A percentile compares a stretch with the other conserved stretches of the same genome.
Evolutionary conservation across 2,888 invertebrate genomes (phyloP).

Genomic region (Metacarcinus magister): DNA sequence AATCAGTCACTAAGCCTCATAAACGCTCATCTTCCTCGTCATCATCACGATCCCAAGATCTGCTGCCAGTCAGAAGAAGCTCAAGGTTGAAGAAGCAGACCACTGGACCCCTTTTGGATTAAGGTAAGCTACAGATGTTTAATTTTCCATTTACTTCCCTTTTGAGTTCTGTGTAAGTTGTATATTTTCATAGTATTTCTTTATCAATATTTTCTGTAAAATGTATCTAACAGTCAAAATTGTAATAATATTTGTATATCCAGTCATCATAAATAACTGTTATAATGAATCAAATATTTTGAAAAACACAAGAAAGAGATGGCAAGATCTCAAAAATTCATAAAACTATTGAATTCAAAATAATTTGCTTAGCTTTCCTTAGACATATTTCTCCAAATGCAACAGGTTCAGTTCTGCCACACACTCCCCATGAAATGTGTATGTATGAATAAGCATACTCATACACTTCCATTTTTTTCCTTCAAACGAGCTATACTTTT

Average conservation of each 20-base stretch:
- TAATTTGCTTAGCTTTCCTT: background rate
- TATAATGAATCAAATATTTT: too few species aligned
- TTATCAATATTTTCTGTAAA: background rate
- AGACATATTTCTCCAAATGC: too few species aligned
- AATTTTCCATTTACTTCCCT: background rate
- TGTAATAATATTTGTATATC: background rate
- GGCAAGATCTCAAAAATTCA: too few species aligned
- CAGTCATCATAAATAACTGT: background rate
- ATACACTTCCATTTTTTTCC: background rate
- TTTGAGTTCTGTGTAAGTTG: background rate
- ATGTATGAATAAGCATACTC: background rate
- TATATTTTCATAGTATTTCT: background rate
- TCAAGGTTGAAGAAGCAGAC: background rate
- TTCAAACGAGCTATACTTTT: too few species aligned
- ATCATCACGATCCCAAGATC: background rate
- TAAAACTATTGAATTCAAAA: too few species aligned
- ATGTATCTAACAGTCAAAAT: background rate
- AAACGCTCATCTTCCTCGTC: background rate
- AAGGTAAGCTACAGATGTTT: background rate
- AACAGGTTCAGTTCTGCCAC: background rate
- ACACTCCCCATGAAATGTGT: too few species aligned
- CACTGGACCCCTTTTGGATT: background rate
- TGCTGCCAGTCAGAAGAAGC: constrained; percentile 1
- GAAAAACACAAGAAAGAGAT: too few species aligned
- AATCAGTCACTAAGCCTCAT: background rate